These are phyloP conservation scores for Clanis bilineata DNA, from an alignment of 2,888 invertebrate species.

Conservation along the genomic window DNA sequence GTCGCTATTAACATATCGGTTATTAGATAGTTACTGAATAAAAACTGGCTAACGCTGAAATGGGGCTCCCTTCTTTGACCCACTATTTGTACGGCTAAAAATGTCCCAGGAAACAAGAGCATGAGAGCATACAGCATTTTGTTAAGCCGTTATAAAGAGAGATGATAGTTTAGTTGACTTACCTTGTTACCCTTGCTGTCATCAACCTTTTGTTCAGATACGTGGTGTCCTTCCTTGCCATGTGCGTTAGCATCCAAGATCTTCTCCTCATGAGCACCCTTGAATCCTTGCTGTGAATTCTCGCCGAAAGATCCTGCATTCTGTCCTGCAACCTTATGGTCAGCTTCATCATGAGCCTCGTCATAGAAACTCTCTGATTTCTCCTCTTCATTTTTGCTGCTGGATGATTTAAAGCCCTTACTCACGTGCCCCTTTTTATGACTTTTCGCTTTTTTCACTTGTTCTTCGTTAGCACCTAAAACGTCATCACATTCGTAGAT, in stretches of 20 bases:
- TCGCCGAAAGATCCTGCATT: constrained; percentile 83
- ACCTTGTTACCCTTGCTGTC: constrained; percentile 83
- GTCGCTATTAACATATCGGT: no score
- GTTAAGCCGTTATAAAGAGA: no score
- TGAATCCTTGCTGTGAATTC: constrained; percentile 79
- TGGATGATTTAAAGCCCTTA: constrained; percentile 85
- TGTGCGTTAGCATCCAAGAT: constrained; percentile 80
- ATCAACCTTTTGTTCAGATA: constrained; percentile 79
- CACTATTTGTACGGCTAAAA: no score
- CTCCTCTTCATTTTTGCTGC: constrained; percentile 85
- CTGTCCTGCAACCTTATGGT: constrained; percentile 80
- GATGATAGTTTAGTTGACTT: constrained; percentile 24
- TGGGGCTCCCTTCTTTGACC: no score
- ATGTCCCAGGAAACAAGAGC: no score
- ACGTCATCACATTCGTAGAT: not conserved
- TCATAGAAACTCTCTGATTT: constrained; percentile 85
- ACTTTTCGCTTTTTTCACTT: constrained; percentile 79
- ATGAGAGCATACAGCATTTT: no score
- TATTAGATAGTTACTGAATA: no score
- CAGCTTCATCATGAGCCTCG: constrained; percentile 84
- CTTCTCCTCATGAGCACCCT: constrained; percentile 83
- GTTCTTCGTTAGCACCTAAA: constrained; percentile 78
- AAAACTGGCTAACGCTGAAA: no score
- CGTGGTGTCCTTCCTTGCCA: constrained; percentile 83
- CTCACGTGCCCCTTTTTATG: constrained; percentile 85